These are phyloP conservation scores for Nyctereutes procyonoides DNA, from an alignment of 2,113 vertebrate genomes.

Conservation along the genomic window DNA sequence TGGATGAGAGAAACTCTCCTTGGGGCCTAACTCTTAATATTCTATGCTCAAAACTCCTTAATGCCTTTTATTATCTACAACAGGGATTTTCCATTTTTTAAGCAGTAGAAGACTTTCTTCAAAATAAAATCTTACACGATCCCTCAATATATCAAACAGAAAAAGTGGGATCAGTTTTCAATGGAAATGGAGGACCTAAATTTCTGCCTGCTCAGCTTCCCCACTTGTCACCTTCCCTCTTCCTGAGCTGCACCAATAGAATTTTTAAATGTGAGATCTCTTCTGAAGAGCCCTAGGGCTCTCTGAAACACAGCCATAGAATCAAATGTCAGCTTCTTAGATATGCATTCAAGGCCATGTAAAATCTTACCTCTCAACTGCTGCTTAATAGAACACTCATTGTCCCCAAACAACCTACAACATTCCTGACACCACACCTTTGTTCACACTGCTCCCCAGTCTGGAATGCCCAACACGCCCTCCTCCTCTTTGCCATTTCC, in stretches of 20 bases:
- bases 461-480: slow-evolving; percentile 58
- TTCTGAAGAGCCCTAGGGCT: background rate
- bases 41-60: slow-evolving; percentile 48
- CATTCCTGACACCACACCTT: slow-evolving; percentile 71
- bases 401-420: slow-evolving; percentile 61
- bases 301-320: background rate
- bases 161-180: background rate
- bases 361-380: slow-evolving; percentile 37
- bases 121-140: background rate
- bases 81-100: slow-evolving; percentile 38
- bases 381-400: slow-evolving; percentile 54
- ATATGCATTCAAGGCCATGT: slow-evolving; percentile 13
- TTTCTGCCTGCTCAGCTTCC: background rate
- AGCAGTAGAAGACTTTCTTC: background rate
- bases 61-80: background rate
- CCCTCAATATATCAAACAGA: background rate
- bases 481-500: slow-evolving; percentile 56
- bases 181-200: background rate
- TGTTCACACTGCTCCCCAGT: slow-evolving; percentile 59
- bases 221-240: background rate
- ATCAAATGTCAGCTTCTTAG: slow-evolving; percentile 24
- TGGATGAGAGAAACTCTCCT: background rate
- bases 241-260: background rate
- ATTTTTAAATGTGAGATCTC: background rate
- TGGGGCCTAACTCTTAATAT: background rate